Percentiles rank a stretch among this genome's conserved stretches.
Evolutionary conservation across 2,888 invertebrate species (phyloP).

Genomic region (Tipula helvola): DNA sequence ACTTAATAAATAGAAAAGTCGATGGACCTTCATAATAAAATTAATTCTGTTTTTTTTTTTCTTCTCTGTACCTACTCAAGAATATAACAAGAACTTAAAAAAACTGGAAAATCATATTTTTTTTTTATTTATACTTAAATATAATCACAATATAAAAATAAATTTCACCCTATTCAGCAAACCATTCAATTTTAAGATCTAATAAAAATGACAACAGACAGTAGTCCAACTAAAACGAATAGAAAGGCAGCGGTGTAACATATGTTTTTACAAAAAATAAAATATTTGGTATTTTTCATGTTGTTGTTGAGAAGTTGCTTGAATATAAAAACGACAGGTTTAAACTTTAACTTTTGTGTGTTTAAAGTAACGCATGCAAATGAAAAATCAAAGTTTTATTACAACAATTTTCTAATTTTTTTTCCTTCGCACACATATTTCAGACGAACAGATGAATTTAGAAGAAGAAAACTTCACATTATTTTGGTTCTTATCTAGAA

Average conservation of each 20-base stretch:
- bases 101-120: not conserved
- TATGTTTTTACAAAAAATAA: not conserved
- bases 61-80: not conserved
- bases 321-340: not conserved
- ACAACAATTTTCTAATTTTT: not conserved
- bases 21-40: not conserved
- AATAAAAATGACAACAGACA: not conserved
- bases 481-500: not conserved
- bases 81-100: not conserved
- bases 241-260: not conserved
- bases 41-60: not conserved
- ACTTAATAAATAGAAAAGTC: not conserved
- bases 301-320: not conserved
- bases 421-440: not conserved
- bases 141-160: not conserved
- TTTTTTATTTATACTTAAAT: not conserved
- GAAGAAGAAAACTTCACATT: not conserved
- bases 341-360: not conserved
- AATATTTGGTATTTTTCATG: not conserved
- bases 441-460: not conserved
- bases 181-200: not conserved
- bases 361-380: not conserved
- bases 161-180: not conserved
- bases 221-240: not conserved
- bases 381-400: not conserved